phyloP scores from a whole-genome alignment of 2,113 vertebrate species.

The Bufo bufo region DNA sequence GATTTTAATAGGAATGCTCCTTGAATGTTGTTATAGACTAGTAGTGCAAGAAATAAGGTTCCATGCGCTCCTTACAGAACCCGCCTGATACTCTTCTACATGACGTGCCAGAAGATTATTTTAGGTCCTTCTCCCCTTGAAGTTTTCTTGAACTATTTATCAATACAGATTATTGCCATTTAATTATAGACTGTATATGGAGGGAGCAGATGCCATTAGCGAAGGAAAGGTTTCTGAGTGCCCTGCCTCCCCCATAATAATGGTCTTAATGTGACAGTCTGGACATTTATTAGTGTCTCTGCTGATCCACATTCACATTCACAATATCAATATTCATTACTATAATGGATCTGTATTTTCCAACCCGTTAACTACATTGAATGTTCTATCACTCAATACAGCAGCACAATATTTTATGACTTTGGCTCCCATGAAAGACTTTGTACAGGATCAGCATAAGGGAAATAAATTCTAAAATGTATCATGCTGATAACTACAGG shows the following conservation, averaged over 20 bases:
- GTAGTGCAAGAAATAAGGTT: no score
- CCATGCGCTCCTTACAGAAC: no score
- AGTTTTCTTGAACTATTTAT: not conserved
- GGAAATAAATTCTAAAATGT: not conserved
- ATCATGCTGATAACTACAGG: not conserved
- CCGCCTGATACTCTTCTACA: not conserved
- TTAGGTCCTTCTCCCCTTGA: not conserved
- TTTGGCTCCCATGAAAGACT: not conserved
- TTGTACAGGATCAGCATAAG: not conserved
- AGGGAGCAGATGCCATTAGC: constrained; percentile 10
- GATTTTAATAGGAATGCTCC: not conserved
- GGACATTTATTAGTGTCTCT: constrained; percentile 13
- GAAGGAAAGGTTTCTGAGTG: not conserved
- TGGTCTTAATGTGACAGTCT: constrained; percentile 26
- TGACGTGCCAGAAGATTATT: not conserved
- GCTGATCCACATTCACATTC: not conserved
- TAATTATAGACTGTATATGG: constrained; percentile 4
- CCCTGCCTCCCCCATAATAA: not conserved
- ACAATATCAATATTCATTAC: constrained; percentile 23
- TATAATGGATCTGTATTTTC: not conserved
- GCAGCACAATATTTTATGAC: not conserved
- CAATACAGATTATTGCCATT: not conserved
- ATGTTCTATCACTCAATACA: not conserved
- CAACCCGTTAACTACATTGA: not conserved
- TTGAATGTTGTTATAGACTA: not conserved